Base-by-base conservation (phyloP, 2,888 invertebrate genomes). In the Andricus curvator region DNA sequence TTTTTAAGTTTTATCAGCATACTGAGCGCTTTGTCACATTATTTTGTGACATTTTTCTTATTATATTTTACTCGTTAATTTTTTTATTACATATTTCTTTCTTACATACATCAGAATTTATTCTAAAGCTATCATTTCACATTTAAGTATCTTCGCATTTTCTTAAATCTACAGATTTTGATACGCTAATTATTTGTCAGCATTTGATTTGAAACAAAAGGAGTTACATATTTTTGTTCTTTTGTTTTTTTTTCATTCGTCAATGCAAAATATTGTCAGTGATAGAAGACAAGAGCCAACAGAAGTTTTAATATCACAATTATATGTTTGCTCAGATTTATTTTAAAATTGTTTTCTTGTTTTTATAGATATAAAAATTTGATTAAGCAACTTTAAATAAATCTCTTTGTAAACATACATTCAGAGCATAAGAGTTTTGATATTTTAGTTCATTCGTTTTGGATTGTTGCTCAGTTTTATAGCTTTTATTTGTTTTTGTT, bases 151-250 rank as follows among this genome's bases (percentile, higher is more conserved):
- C 87, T 85, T 68, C 44, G 25, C 74, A 33, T 51, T 74, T 51
- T 2, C 74, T 56, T 74, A 74, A n/a, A 29, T 51, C 74, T 74
- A 74, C 33, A 37, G 29, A 74, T n/a, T 74, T 90, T 88, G 89
- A 87, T 91, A 91, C 84, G 87, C 91, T 91, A 91, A 91, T 91
- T 91, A 91, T 91, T 91, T 91, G 91, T 91, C 91, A 90, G 89
- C 86, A 86, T 91, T 88, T 88, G 89, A 90, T 89, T 89, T 80
- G n/a, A 33, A 81, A 62, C 76, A 60, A 81, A 83, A 37, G 17
- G 25, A 29, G 60, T 76, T 64, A 74, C 33, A 70, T 78, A 41
- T 6, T 62, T 66, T 80, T 44, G 44, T 44, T 37, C 1, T 37
- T 44, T 13, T 44, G 56, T 70, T 6, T 13, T 51, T 70, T 33